Base-by-base conservation (phyloP, 2,797 vertebrate genomes). In the Sebastes taczanowskii region DNA sequence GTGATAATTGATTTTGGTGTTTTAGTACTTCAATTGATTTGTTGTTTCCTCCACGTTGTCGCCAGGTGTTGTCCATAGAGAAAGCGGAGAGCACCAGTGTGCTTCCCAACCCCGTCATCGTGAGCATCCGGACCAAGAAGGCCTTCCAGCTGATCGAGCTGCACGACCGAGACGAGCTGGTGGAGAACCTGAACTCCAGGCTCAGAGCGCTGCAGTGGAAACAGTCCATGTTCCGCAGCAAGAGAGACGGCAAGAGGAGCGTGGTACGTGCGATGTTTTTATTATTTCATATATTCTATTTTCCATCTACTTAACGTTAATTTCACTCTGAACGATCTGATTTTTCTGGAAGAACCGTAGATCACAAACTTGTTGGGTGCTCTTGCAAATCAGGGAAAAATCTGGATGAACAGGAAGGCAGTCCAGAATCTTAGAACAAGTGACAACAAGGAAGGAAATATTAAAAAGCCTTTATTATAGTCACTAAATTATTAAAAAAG, bases 141-240 rank as follows among this genome's bases (percentile, higher is more conserved):
- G 98, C 98, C 18, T 99, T 99, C 93, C 98, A 99, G 95, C 96
- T 99, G 85, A 99, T 99, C 27, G 97, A 99, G 85, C 95, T 99
- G 85, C 94, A 92, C 85, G 95, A 97, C 69, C 87, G 98, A 7
- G 96, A 99, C 5, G 89, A 84, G 86, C 91, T 99, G 93, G 96
- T 98, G 75, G 96, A 97, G 77, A 94, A 85, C 30, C 91, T 99
- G 62, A 96, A 95, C 30, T 67, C 77, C 70, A 92, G 96, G 13
- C 95, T 98, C 8, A 88, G 95, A 61, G 81, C 91, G 30, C 91
- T 97, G 72, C 92, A 97, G 95, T 83, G 95, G 95, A 84, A 86
- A 70, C 92, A 95, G 85, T 89, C 91, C 85, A 6, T 94, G 86
- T 94, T 95, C 46, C 87, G 88, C 69, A 81, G 77, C 71, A 92